Base-by-base conservation (phyloP, 1,140 invertebrate genomes). In the Drosophila biarmipes region DNA sequence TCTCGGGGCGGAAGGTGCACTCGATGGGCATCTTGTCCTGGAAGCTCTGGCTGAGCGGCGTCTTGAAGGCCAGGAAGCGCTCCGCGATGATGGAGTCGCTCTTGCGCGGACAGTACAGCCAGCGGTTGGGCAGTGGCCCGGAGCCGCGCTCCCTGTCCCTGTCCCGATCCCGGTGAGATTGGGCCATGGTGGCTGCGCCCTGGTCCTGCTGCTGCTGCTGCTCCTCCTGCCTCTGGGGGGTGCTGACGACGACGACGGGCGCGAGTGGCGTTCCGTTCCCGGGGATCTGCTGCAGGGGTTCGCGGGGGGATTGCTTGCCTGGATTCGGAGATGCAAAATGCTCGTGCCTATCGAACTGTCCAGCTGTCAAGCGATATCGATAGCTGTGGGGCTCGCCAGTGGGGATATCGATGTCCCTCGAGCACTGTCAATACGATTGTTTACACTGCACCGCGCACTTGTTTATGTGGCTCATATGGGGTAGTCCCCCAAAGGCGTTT, bases 51-150 rank as follows among this genome's bases (percentile, higher is more conserved):
- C 95, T 95, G 0, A 99, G 92, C 3, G 98, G 98, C 10, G 98
- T 98, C 92, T 99, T 99, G 82, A 99, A 98, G 0, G 98, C 97
- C 34, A 99, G 90, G 90, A 97, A 98, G 84, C 96, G 97, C 73
- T 95, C 95, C 2, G 94, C 94, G 61, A 99, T 95, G 31, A 98
- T 91, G 27, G 93, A 92, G 17, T 94, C 91, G 21, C 96, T 94
- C 93, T 98, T 98, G 67, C 98, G 93, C 35, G 98, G 98, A 92
- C 98, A 99, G 64, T 96, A 94, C 1, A 98, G 93, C 98, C 98
- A 99, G 69, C 98, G 94, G 43, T 96, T 95, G 15, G 98, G 98
- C 42, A 98, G 92, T 5, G 95, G 94, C 4, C 95, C 96, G 55
- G 95, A 93, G 34, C 78, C 79, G n/a, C 82, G 67, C 40, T 80